Percentiles rank a stretch among this genome's conserved stretches.
Evolutionary conservation across 1,140 invertebrate species (phyloP).

Genomic region (Drosophila subobscura): DNA sequence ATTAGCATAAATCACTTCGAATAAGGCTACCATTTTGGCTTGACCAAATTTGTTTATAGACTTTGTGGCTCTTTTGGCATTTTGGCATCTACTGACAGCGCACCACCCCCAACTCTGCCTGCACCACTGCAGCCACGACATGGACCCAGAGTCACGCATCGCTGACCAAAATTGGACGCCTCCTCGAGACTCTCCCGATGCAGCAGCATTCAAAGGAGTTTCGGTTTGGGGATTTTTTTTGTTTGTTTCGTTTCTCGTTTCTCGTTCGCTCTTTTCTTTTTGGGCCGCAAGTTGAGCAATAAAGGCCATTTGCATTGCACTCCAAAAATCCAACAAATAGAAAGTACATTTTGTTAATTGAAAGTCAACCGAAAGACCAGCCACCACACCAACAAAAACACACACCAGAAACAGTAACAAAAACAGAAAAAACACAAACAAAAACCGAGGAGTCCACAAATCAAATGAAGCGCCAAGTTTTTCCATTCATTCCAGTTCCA

Average conservation of each 20-base stretch:
- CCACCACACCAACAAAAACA: conserved; percentile 1
- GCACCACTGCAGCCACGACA: conserved; percentile 55
- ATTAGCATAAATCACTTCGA: conserved; percentile 82
- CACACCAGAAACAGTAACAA: neutral
- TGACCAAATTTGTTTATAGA: conserved; percentile 82
- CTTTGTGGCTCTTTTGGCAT: conserved; percentile 75
- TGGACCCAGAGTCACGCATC: conserved; percentile 79
- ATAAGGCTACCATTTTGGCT: conserved; percentile 80
- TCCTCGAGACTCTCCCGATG: conserved; percentile 18
- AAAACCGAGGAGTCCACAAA: conserved; percentile 21
- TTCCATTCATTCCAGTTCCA: conserved; percentile 7
- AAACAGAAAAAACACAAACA: conserved; percentile 14
- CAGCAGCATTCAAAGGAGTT: conserved; percentile 14
- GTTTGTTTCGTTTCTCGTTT: conserved; percentile 23
- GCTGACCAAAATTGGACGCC: conserved; percentile 77
- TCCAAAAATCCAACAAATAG: conserved; percentile 59
- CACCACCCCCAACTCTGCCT: conserved; percentile 6
- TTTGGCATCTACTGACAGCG: conserved; percentile 72
- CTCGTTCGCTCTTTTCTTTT: conserved; percentile 32
- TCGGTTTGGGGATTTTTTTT: conserved; percentile 12
- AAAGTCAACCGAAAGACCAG: conserved; percentile 49
- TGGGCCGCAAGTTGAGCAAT: conserved; percentile 67
- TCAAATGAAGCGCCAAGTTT: conserved; percentile 44
- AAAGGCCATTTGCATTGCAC: conserved; percentile 71
- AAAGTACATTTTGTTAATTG: conserved; percentile 79